phyloP scores from a whole-genome alignment of 2,113 vertebrate genomes.

The Bambusicola thoracicus region DNA sequence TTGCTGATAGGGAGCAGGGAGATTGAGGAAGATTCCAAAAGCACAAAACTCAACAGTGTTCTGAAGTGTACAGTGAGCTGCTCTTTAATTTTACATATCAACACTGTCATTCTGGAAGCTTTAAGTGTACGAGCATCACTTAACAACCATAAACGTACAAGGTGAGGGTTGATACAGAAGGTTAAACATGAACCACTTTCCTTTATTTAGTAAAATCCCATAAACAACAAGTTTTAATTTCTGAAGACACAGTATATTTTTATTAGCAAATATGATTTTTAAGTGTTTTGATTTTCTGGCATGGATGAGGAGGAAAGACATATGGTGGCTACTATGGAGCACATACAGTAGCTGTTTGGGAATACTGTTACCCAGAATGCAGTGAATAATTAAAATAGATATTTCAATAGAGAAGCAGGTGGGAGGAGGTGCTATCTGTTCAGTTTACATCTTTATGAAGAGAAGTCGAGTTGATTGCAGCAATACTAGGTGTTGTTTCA shows the following conservation, averaged over 20 bases:
- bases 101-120: background rate
- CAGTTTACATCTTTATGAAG: background rate
- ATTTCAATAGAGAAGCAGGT: conserved; percentile 38
- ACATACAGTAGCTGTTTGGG: background rate
- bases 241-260: background rate
- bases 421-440: background rate
- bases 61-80: background rate
- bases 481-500: background rate
- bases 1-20: background rate
- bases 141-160: background rate
- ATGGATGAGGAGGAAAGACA: conserved; percentile 24
- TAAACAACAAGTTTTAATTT: background rate
- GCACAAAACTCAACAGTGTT: background rate
- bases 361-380: background rate
- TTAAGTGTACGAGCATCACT: background rate
- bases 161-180: background rate
- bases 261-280: background rate
- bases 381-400: conserved; percentile 45
- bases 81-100: background rate
- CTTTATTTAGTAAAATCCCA: background rate
- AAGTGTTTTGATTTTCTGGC: background rate
- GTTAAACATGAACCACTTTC: background rate
- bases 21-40: background rate
- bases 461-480: background rate
- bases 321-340: background rate